These are phyloP conservation scores for Ophioninae sp. DNA, from an alignment of 2,888 invertebrate genomes.

Conservation along the genomic window DNA sequence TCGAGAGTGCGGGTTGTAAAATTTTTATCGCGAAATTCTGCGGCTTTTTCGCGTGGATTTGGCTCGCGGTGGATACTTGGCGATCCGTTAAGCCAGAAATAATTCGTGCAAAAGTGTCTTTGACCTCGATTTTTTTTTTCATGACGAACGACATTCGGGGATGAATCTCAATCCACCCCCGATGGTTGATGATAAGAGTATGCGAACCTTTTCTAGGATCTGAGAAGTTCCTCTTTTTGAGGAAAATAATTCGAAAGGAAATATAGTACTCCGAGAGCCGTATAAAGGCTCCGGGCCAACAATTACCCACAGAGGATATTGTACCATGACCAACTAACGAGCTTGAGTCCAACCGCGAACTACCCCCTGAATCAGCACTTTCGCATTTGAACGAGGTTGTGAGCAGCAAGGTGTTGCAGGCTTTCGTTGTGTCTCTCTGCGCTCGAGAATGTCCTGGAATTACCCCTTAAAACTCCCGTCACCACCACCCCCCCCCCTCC, in stretches of 20 bases:
- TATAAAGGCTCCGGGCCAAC: conserved; percentile 42
- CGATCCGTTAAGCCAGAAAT: conserved; percentile 18
- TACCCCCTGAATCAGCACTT: conserved; percentile 63
- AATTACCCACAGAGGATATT: conserved; percentile 62
- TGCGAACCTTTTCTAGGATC: not conserved
- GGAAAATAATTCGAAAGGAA: not conserved
- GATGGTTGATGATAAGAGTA: not conserved
- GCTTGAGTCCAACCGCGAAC: conserved; percentile 61
- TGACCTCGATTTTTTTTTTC: conserved; percentile 6
- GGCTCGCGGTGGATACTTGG: conserved; percentile 5
- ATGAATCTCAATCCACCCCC: not conserved
- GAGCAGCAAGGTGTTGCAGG: conserved; percentile 44
- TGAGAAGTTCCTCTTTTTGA: not conserved
- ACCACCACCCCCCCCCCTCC: conserved; percentile 22
- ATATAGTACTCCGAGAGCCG: not conserved
- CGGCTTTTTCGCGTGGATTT: conserved; percentile 16
- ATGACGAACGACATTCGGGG: not conserved
- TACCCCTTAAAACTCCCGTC: conserved; percentile 17
- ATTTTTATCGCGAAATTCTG: conserved; percentile 37
- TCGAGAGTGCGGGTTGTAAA: conserved; percentile 28
- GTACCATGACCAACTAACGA: conserved; percentile 63
- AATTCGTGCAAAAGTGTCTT: not conserved
- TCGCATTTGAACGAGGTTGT: conserved; percentile 22
- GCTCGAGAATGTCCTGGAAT: conserved; percentile 49
- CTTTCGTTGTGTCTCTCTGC: conserved; percentile 40